phyloP scores from a whole-genome alignment of 2,113 vertebrate genomes.

The Oncorhynchus mykiss region DNA sequence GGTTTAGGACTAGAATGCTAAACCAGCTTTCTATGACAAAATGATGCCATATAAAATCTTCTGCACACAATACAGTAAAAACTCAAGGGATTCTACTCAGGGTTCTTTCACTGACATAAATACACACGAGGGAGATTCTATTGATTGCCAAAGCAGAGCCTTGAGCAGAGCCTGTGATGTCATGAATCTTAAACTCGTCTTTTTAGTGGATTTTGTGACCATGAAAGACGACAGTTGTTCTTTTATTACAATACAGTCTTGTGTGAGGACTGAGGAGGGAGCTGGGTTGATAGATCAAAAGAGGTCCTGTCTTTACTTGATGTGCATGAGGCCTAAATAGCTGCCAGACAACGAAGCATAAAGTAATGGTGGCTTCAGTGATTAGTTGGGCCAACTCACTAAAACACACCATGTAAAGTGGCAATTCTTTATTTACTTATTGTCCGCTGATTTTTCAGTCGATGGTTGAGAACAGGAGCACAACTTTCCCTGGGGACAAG shows the following conservation, averaged over 20 bases:
- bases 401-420: not conserved
- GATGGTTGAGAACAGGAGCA: not conserved
- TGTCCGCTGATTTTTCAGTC: not conserved
- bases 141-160: constrained; percentile 14
- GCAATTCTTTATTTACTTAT: not conserved
- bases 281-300: too few species aligned
- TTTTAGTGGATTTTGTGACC: constrained; percentile 35
- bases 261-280: not conserved
- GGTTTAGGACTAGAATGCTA: not conserved
- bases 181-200: constrained; percentile 36
- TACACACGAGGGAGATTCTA: not conserved
- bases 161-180: constrained; percentile 25
- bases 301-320: too few species aligned
- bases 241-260: constrained; percentile 9
- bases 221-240: constrained; percentile 40
- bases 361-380: too few species aligned
- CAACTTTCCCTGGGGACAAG: too few species aligned
- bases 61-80: not conserved
- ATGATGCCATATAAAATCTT: not conserved
- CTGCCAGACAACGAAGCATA: too few species aligned
- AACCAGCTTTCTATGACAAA: not conserved
- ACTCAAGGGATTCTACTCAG: not conserved
- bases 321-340: too few species aligned
- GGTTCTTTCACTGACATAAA: not conserved
- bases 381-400: not conserved